phyloP scores from a whole-genome alignment of 2,797 vertebrate species.

The Luscinia megarhynchos region DNA sequence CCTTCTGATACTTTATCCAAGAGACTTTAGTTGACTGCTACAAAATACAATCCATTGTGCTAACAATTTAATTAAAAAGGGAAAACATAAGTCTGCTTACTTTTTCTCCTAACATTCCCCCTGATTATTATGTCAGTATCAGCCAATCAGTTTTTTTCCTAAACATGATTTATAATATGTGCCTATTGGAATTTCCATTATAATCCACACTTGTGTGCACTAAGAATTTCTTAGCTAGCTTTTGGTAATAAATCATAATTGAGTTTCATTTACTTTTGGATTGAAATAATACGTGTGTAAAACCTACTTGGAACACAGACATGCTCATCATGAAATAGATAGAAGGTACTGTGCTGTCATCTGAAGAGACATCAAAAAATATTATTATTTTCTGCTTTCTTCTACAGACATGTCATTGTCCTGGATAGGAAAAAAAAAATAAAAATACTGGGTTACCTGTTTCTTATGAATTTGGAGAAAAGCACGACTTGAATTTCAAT shows the following conservation, averaged over 20 bases:
- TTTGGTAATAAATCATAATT: neutral
- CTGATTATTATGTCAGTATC: slow-evolving; percentile 11
- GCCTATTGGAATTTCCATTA: neutral
- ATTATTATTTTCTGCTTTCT: neutral
- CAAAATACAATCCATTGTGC: neutral
- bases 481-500: neutral
- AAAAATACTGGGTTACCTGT: neutral
- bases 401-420: neutral
- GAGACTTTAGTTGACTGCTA: neutral
- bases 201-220: neutral
- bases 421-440: neutral
- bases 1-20: neutral
- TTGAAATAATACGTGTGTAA: neutral
- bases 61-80: slow-evolving; percentile 14
- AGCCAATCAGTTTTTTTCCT: neutral
- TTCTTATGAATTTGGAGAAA: neutral
- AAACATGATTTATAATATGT: slow-evolving; percentile 13
- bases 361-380: neutral
- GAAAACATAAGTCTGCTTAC: neutral
- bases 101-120: slow-evolving; percentile 12
- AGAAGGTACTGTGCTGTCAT: neutral
- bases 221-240: neutral
- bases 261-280: neutral
- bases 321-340: neutral
- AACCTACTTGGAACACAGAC: neutral